Base-by-base conservation (phyloP, 2,113 vertebrate species). In the Columba livia region DNA sequence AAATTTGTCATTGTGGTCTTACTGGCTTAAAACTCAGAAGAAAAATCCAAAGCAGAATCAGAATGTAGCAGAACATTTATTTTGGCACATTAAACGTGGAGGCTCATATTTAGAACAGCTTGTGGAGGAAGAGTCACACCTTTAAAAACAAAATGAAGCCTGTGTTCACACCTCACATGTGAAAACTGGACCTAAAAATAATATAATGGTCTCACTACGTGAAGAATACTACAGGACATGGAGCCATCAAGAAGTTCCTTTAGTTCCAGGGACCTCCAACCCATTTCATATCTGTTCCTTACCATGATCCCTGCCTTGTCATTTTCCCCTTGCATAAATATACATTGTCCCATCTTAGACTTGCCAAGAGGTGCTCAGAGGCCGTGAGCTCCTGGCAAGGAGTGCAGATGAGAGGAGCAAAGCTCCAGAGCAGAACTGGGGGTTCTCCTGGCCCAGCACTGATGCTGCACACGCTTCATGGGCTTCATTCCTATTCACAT, bases 141-240 rank as follows among this genome's bases (percentile, higher is more conserved):
- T 93, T 96, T 90, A 51, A 93, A 88, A 90, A 90, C 88, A 93
- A 94, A 93, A 82, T 0, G 20, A 78, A 86, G 48, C 57, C 69
- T 56, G 42, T 75, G 75, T 85, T 94, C 28, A 5, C 90, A 93
- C 85, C 56, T 88, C 83, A 36, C 51, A 13, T 86, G 67, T 71
- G 90, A 94, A 95, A 96, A 95, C 34, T 71, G 72, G 72, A 66
- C 38, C 84, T 94, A 86, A 94, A 96, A 93, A 69, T 93, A 94
- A 50, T 25, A 40, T 40, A 82, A 75, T 58, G 69, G 26, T 70
- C 93, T 80, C 57, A 26, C 62, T 78, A 19, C 6, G 0, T 56
- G 80, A 77, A 70, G 19, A 21, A 65, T 17, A 20, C 28, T 79
- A 17, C 12, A 73, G 58, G 66, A 57, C 25, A 57, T n/a, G 62